Evolutionary conservation across 2,888 invertebrate species (phyloP).

Genomic region (Sinopyrophorus schimmeli): DNA sequence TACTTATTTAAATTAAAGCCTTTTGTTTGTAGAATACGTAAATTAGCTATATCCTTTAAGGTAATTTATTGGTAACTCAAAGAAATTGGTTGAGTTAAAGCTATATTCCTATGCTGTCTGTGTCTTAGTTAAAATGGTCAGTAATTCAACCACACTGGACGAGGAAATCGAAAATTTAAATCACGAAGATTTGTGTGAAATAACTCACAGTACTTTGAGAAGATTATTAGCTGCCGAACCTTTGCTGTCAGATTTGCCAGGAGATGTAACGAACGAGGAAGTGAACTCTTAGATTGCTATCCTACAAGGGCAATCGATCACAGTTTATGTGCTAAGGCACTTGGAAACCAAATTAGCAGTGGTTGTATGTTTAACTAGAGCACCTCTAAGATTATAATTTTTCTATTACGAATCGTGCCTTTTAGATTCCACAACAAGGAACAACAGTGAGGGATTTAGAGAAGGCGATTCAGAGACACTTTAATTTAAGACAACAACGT

Average conservation of each 20-base stretch:
- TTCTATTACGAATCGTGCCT: background rate
- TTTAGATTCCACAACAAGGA: constrained; percentile 67
- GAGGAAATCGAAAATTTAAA: constrained; percentile 56
- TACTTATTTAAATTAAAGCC: too few species aligned
- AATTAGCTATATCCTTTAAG: too few species aligned
- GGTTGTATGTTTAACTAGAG: constrained; percentile 79
- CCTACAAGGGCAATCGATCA: constrained; percentile 78
- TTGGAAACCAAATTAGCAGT: constrained; percentile 69
- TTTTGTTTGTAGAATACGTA: too few species aligned
- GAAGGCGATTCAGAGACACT: constrained; percentile 71
- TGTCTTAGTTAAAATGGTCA: constrained; percentile 20
- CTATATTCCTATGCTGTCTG: too few species aligned
- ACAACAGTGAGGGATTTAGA: constrained; percentile 75
- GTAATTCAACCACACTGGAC: constrained; percentile 36
- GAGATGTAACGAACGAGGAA: constrained; percentile 75
- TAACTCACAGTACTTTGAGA: constrained; percentile 63
- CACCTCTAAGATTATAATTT: too few species aligned
- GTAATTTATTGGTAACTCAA: too few species aligned
- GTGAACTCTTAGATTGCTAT: constrained; percentile 76
- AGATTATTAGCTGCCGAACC: constrained; percentile 66
- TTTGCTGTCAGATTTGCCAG: constrained; percentile 70
- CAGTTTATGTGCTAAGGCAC: constrained; percentile 69
- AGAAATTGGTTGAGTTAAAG: too few species aligned
- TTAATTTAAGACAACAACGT: constrained; percentile 68
- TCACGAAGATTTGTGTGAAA: constrained; percentile 66